Evolutionary conservation across 92 coral and sea anemone genomes (phyloP).

Genomic region (Plumapathes pennacea): DNA sequence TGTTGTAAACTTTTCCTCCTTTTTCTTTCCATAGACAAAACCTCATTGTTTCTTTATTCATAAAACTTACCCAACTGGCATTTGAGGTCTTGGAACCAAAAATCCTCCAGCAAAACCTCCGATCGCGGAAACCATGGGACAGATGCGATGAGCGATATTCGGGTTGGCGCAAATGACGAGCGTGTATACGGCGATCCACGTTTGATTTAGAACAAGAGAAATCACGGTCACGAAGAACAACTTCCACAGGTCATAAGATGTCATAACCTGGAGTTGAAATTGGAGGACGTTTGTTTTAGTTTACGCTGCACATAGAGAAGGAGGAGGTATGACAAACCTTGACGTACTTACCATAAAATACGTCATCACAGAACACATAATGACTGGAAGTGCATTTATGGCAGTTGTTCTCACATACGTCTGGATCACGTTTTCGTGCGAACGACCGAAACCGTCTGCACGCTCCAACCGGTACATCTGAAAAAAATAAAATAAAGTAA

Average conservation of each 20-base stretch:
- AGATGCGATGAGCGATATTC: constrained; percentile 41
- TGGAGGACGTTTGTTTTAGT: not conserved
- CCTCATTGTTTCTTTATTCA: no score
- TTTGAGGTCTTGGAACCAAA: constrained; percentile 43
- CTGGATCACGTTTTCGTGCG: constrained; percentile 59
- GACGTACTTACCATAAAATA: constrained; percentile 48
- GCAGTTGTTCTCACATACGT: constrained; percentile 54
- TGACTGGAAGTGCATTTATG: constrained; percentile 46
- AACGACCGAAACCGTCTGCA: constrained; percentile 55
- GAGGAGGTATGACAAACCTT: not conserved
- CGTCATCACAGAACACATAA: constrained; percentile 49
- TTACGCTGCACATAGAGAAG: no score
- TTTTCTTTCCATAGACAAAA: no score
- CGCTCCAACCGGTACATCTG: constrained; percentile 58
- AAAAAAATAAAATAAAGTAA: not conserved
- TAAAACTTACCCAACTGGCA: constrained; percentile 50
- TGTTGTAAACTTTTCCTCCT: no score
- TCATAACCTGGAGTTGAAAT: constrained; percentile 28
- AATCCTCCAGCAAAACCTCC: constrained; percentile 57
- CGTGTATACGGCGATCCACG: constrained; percentile 50
- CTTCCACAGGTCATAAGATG: constrained; percentile 28
- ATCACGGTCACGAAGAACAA: constrained; percentile 31
- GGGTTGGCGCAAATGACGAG: constrained; percentile 58
- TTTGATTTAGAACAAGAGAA: constrained; percentile 48
- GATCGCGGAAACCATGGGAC: constrained; percentile 58